Evolutionary conservation across 2,113 vertebrate species (phyloP), one percentile per base, ranked within the genome.

Genomic region (Athene noctua): DNA sequence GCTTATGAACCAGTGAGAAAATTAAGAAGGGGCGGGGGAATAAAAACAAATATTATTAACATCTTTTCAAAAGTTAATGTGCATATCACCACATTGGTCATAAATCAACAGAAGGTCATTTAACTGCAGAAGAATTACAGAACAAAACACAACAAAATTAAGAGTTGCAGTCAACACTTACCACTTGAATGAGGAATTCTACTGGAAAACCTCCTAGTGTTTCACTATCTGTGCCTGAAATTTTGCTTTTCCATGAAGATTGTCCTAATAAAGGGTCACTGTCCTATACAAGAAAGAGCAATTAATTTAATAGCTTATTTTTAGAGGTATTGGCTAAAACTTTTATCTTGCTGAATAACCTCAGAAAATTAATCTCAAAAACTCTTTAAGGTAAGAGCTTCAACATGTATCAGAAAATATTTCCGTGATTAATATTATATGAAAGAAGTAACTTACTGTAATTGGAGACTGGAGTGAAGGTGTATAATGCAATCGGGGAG

Each of bases 161-260:
- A 80, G 51, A 88, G 80, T 11, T 84, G 27, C 20, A 91, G 42
- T 73, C 82, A 82, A 90, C 59, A 98, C 98, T 99, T 98, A 99
- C 99, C 98, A 99, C 99, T 98, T 99, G 99, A 77, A 99, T 98
- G 70, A 99, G 98, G 96, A 99, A 99, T 96, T 99, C 99, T 94
- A 99, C 99, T 90, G 99, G 99, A 98, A 99, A 99, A 61, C 99
- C 99, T 93, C 99, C 99, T 80, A 99, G 97, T 3, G 99, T 99
- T 86, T 99, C 99, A 84, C 98, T 99, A 18, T 99, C 99, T 87
- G 98, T 98, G 92, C 98, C 98, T 9, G 99, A 98, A 88, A 99
- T 98, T 97, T 99, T 99, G 97, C 83, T 99, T 97, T 98, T 99
- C 99, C 99, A 99, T 2, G 99, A 99, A 20, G 99, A 99, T 49